Evolutionary conservation across 2,888 invertebrate species (phyloP), one percentile per base, ranked within the genome.

Genomic region (Noctua janthina): DNA sequence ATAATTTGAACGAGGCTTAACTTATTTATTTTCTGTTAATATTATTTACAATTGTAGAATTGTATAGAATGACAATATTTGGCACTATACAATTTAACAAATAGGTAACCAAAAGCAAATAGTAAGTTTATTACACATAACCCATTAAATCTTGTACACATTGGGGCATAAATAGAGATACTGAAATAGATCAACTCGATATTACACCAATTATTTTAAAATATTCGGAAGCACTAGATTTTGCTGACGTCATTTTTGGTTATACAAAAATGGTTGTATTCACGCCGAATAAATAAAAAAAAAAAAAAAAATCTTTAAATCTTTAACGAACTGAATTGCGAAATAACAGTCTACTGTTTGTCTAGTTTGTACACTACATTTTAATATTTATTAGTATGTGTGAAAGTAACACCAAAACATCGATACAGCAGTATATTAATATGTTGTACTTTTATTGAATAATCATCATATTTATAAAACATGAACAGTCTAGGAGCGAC

Each of bases 1-100:
- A 68, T 74, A 66, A 74, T 71, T 54, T 20, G 56, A 79, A 79
- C 56, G 51, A 56, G 59, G 46, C 62, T 76, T 35, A 83, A 70
- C 20, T 74, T 68, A 77, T 59, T 39, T 66, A 66, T 73, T 35
- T 69, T 43, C 29, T 71, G 68, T 68, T 49, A 66, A 74, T 72
- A 71, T 66, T 79, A 82, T 77, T 23, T 82, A 86, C 76, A 84
- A 66, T 78, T 69, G 84, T 74, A 85, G 85, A 88, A 90, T 89
- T 91, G 90, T 89, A 89, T 87, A 90, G 82, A 84, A 70, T 74
- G 75, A 49, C 79, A 83, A 73, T 73, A 75, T 89, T 93, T 93
- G 92, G 91, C 92, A 92, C 90, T 91, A 92, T 92, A 93, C 91
- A 93, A 91, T 91, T 91, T 90, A 74, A 74, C 54, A 80, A 76